Base-by-base conservation (phyloP, 2,888 invertebrate species). In the Cephus rjabovi region DNA sequence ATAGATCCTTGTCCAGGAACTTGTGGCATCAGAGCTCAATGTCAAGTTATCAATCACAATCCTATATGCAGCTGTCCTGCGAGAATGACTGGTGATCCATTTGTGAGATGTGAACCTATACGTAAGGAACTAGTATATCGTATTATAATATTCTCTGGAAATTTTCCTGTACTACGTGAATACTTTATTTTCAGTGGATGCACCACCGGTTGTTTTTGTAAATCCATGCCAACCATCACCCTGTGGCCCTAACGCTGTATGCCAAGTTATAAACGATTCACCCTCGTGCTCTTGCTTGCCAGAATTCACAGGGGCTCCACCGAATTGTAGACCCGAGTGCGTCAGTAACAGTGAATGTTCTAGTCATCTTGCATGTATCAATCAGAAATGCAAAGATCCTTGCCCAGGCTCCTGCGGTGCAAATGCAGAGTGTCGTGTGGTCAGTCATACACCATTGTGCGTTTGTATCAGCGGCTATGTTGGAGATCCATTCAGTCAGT, bases 1-100 rank as follows among this genome's bases (percentile, higher is more conserved):
- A 92, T 94, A 74, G 94, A 97, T 91, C 96, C 97, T 31, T 97
- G 96, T 86, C 94, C 94, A 74, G 96, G 96, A 80, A 94, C 95
- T 30, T 97, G 97, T 90, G 96, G 96, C 34, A 90, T 95, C 12
- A 93, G 93, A 86, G 95, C 97, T 12, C 90, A 93, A 75, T 97
- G 97, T 89, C 94, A 94, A 86, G 95, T 96, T 31, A 94, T 96
- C 4, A 96, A 95, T 89, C 97, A 97, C 88, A 95, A 95, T 90
- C 96, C 96, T 0, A 95, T 96, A 87, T 97, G 97, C 89, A 95
- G 94, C 80, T 97, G 97, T 89, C 93, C 94, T 12, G 91, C 93
- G 69, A 93, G 94, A 76, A 95, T 93, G 82, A 94, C 94, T 4
- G 97, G 97, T 75, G 95, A 97, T 93, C 96, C 96, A 33, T 96